Evolutionary conservation across 2,113 vertebrate species (phyloP).

Genomic region (Campylorhamphus procurvoides): DNA sequence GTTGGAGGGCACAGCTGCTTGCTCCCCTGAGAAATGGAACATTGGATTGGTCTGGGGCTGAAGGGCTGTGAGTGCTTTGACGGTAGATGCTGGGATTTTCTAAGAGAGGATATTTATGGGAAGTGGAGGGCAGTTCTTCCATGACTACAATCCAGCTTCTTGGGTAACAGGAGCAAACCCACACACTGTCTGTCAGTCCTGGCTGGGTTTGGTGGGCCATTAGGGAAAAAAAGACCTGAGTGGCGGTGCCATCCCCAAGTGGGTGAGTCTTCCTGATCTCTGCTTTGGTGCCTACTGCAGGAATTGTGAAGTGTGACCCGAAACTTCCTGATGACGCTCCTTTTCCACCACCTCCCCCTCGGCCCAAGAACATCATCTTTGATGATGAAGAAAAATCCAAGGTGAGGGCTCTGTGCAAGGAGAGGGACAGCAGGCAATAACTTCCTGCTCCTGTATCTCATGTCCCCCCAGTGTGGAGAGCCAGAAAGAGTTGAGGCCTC

Average conservation of each 20-base stretch:
- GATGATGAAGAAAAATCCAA: slow-evolving; percentile 98
- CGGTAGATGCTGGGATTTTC: neutral
- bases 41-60: neutral
- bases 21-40: neutral
- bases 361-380: slow-evolving; percentile 90
- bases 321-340: slow-evolving; percentile 84
- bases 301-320: slow-evolving; percentile 93
- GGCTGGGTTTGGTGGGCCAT: neutral
- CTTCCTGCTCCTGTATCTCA: neutral
- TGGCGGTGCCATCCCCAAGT: neutral
- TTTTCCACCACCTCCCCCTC: slow-evolving; percentile 82
- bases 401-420: slow-evolving; percentile 72
- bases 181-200: neutral
- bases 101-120: neutral
- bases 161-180: neutral
- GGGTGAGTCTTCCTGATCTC: neutral
- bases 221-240: neutral
- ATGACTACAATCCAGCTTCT: neutral
- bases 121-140: neutral
- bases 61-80: neutral
- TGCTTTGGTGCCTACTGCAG: slow-evolving; percentile 66
- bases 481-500: neutral
- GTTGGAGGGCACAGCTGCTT: neutral
- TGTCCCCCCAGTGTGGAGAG: neutral
- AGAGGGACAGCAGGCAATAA: neutral